Evolutionary conservation across 2,797 vertebrate species (phyloP), one percentile per base, ranked within the genome.

Genomic region (Ctenopoma kingsleyae): DNA sequence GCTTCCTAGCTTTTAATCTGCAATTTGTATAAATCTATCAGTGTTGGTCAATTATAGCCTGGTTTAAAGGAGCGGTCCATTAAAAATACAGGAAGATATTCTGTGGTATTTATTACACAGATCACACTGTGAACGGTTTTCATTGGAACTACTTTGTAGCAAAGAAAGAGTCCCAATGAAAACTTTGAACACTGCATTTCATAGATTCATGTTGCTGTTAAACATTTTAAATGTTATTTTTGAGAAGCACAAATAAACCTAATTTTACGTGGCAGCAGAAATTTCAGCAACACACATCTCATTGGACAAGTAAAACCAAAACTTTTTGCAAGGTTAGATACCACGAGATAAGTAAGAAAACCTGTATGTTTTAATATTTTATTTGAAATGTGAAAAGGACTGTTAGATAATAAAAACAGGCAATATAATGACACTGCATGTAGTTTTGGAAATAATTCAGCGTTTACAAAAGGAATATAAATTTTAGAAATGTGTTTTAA

Each of bases 21-120:
- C 27, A 5, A n/a, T 55, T 66, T 41, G 16, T 19, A 56, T 38
- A 59, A 40, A 65, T 36, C 23, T 35, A 1, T 74, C n/a, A 38
- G 17, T 59, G 8, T 0, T 41, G 19, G 19, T 62, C 55, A 40
- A 58, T 40, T 10, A 17, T 1, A 48, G 50, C 27, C 22, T 49
- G 16, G 47, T 53, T 52, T 43, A 23, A 44, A 52, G 6, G 7
- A 46, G 17, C 0, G 6, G 8, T n/a, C 2, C 25, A 20, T 16
- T 5, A 9, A n/a, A 36, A 15, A 30, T 11, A 49, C 9, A 30
- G 13, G 20, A 47, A 15, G 30, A 44, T 17, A 13, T 22, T 40
- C 15, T 2, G 8, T 47, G 6, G 3, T 5, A 11, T 49, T 7
- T 6, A 57, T 13, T 6, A 23, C 10, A 22, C 15, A 66, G 15